Evolutionary conservation across 2,888 invertebrate species (phyloP).

Genomic region (Ormyrus rosae): DNA sequence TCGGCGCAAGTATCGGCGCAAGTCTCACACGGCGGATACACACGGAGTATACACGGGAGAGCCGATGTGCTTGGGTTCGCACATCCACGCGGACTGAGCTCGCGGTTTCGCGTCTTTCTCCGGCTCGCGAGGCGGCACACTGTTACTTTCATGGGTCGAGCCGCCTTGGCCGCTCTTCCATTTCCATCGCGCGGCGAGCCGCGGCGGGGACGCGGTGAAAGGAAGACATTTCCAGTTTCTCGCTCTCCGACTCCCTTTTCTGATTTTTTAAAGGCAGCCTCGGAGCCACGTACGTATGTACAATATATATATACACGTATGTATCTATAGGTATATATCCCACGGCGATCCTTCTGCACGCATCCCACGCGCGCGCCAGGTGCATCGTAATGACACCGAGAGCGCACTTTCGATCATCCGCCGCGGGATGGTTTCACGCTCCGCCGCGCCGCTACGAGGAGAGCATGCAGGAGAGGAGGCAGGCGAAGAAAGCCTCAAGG

Average conservation of each 20-base stretch:
- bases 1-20: neutral
- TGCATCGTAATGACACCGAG: constrained; percentile 36
- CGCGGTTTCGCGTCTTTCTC: constrained; percentile 19
- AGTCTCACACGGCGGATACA: neutral
- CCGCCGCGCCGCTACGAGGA: neutral
- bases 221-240: constrained; percentile 69
- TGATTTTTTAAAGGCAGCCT: too few relatives aligned
- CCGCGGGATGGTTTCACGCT: neutral
- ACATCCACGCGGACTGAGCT: constrained; percentile 56
- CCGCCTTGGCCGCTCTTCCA: constrained; percentile 60
- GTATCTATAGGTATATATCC: neutral
- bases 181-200: constrained; percentile 58
- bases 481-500: too few relatives aligned
- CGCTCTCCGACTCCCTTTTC: constrained; percentile 28
- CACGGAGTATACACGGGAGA: neutral
- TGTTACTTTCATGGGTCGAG: constrained; percentile 75
- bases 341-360: neutral
- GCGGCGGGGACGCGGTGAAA: constrained; percentile 67
- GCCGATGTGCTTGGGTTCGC: constrained; percentile 57
- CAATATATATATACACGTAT: too few relatives aligned
- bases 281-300: neutral
- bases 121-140: constrained; percentile 59
- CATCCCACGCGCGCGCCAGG: constrained; percentile 38
- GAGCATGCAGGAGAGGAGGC: too few relatives aligned
- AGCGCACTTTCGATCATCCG: constrained; percentile 31